These are phyloP conservation scores for Fulica atra DNA, from an alignment of 2,113 vertebrate genomes.

Conservation along the genomic window DNA sequence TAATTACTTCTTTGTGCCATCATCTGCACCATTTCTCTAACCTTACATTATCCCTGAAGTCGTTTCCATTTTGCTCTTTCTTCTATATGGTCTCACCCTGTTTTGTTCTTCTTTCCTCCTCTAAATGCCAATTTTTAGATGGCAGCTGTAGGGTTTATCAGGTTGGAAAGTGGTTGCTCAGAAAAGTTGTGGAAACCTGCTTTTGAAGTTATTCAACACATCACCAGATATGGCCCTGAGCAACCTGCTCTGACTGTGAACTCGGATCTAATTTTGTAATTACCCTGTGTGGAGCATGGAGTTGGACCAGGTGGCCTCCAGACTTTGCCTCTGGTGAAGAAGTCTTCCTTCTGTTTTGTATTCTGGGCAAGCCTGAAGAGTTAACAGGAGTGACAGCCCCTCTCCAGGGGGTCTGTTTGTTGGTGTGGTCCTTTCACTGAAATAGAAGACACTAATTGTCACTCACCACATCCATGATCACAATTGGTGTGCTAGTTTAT, in stretches of 20 bases:
- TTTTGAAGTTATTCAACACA: not conserved
- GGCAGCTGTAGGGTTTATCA: not conserved
- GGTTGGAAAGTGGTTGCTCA: not conserved
- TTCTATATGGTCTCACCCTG: not conserved
- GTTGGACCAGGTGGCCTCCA: not conserved
- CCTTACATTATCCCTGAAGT: not conserved
- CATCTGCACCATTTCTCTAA: not conserved
- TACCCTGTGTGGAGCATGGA: not conserved
- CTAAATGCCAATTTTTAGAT: not conserved
- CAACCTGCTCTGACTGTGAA: not conserved
- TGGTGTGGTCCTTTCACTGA: not conserved
- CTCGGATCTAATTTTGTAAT: not conserved
- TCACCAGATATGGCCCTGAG: not conserved
- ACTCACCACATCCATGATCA: not conserved
- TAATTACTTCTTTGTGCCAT: not conserved
- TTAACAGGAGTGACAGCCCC: not conserved
- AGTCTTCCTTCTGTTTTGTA: not conserved
- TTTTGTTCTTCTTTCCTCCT: not conserved
- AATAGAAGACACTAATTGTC: not conserved
- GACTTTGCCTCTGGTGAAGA: not conserved
- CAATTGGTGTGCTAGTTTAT: not conserved
- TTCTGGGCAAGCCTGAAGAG: not conserved
- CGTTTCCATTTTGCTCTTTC: not conserved
- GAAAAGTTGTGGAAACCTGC: not conserved
- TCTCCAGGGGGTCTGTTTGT: not conserved